Evolutionary conservation across 2,113 vertebrate genomes (phyloP).

Genomic region (Chlorodrepanis virens): DNA sequence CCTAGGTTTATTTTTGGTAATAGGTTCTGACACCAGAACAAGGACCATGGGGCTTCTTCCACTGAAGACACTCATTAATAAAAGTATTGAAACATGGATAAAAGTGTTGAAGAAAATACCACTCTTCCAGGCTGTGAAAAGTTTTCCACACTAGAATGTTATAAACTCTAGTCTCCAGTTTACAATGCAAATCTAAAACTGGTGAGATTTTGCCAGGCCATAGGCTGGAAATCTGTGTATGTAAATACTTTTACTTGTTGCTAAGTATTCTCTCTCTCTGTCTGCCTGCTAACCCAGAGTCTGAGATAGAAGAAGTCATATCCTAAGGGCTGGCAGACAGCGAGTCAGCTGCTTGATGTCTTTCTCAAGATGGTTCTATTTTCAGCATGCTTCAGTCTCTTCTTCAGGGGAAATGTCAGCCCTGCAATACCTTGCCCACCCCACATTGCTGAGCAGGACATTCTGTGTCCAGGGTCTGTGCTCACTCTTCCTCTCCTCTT

Average conservation of each 20-base stretch:
- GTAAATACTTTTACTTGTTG: not conserved
- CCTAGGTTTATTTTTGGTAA: not conserved
- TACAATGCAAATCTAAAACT: not conserved
- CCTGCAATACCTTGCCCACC: not conserved
- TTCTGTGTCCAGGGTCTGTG: not conserved
- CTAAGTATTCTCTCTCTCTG: not conserved
- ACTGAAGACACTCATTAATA: not conserved
- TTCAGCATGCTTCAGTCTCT: not conserved
- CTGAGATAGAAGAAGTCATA: not conserved
- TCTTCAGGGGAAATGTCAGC: conserved; percentile 17
- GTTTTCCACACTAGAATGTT: not conserved
- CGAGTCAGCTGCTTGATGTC: not conserved
- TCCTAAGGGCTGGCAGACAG: not conserved
- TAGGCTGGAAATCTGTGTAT: not conserved
- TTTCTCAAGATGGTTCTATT: conserved; percentile 32
- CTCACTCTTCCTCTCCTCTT: not conserved
- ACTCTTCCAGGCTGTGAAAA: not conserved
- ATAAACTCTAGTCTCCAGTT: not conserved
- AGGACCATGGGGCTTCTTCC: not conserved
- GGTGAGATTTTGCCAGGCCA: not conserved
- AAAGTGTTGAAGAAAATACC: not conserved
- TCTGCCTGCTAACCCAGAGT: not conserved
- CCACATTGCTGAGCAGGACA: not conserved
- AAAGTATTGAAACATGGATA: not conserved
- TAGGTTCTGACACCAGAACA: not conserved